phyloP scores from a whole-genome alignment of 2,797 vertebrate genomes.

The Chelon labrosus region DNA sequence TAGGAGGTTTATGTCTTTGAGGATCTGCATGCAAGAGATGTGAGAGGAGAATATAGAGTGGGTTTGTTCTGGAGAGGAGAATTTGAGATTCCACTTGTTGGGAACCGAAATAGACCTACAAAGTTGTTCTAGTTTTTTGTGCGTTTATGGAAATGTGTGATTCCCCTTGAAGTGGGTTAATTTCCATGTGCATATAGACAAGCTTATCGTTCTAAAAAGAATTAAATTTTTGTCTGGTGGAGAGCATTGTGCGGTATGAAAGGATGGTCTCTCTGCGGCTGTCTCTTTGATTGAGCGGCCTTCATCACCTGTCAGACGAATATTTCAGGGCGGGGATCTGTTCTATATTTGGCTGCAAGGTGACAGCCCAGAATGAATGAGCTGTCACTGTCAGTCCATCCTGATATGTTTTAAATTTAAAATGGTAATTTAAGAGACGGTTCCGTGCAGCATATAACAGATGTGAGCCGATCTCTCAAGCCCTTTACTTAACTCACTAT shows the following conservation, averaged over 20 bases:
- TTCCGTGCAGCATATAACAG: neutral
- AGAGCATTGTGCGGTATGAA: slow-evolving; percentile 20
- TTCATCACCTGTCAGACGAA: slow-evolving; percentile 63
- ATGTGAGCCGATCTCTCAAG: neutral
- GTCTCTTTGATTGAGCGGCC: slow-evolving; percentile 53
- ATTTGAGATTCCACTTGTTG: slow-evolving; percentile 26
- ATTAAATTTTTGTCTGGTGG: slow-evolving; percentile 16
- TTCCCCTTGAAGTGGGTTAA: slow-evolving; percentile 10
- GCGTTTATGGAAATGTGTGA: slow-evolving; percentile 8
- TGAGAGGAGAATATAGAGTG: slow-evolving; percentile 30
- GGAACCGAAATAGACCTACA: slow-evolving; percentile 14
- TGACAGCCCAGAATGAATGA: slow-evolving; percentile 61
- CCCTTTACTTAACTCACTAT: neutral
- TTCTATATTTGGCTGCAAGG: slow-evolving; percentile 69
- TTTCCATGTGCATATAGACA: neutral
- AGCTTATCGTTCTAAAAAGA: neutral
- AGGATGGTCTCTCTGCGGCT: neutral
- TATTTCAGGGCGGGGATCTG: slow-evolving; percentile 19
- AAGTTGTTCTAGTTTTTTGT: slow-evolving; percentile 17
- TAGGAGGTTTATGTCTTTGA: slow-evolving; percentile 64
- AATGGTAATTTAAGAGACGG: slow-evolving; percentile 51
- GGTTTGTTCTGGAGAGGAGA: slow-evolving; percentile 44
- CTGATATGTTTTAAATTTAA: slow-evolving; percentile 59
- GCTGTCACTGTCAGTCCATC: slow-evolving; percentile 31
- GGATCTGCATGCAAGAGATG: slow-evolving; percentile 28